phyloP scores from a whole-genome alignment of 2,888 invertebrate genomes.

The Anthophora plumipes region DNA sequence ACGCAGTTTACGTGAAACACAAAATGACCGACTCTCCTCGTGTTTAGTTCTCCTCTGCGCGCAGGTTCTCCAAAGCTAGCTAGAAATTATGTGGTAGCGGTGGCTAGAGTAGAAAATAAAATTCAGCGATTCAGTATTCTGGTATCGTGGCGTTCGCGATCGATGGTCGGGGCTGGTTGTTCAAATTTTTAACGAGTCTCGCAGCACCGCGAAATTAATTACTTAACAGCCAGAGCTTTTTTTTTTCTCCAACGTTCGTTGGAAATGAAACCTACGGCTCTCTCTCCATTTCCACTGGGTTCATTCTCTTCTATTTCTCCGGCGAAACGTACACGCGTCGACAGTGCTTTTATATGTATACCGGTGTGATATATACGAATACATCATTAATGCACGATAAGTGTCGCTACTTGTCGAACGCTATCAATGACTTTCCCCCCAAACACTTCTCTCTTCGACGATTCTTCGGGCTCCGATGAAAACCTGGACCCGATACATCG shows the following conservation, averaged over 20 bases:
- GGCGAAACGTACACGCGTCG: constrained; percentile 20
- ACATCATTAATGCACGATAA: constrained; percentile 46
- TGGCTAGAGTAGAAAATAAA: constrained; percentile 21
- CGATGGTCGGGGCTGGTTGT: constrained; percentile 58
- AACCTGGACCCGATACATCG: neutral
- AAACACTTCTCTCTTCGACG: neutral
- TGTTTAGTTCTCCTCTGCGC: neutral
- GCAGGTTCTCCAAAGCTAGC: neutral
- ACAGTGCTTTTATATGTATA: constrained; percentile 28
- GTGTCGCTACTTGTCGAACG: constrained; percentile 34
- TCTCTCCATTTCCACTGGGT: constrained; percentile 20
- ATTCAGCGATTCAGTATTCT: constrained; percentile 46
- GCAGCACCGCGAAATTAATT: constrained; percentile 66
- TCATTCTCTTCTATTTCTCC: constrained; percentile 26
- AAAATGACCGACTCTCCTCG: neutral
- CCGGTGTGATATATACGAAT: neutral
- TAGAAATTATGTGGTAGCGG: constrained; percentile 17
- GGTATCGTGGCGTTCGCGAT: constrained; percentile 49
- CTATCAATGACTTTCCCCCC: constrained; percentile 10
- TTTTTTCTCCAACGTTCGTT: constrained; percentile 43
- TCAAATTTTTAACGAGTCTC: constrained; percentile 68
- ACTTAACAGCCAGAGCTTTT: constrained; percentile 56
- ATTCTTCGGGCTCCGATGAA: neutral
- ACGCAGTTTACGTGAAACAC: neutral
- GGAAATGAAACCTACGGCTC: constrained; percentile 23